Evolutionary conservation across 92 coral and sea anemone species (phyloP), one percentile per base, ranked within the genome.

Genomic region (Epizoanthus scotinus): DNA sequence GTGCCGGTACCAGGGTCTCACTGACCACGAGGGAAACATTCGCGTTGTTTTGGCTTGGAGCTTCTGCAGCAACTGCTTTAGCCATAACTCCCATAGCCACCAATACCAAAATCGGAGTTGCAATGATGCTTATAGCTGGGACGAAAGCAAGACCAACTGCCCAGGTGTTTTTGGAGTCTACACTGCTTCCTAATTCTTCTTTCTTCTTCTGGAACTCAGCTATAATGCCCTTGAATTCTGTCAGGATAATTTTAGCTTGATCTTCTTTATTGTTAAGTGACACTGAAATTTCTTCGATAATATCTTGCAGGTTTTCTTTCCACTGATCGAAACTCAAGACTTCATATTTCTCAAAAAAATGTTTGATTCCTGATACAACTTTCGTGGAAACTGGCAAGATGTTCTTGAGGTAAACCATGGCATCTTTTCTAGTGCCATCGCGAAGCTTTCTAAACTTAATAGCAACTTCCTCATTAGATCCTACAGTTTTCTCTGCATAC

Each of bases 341-440:
- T n/a, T 60, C 75, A 42, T 90, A 90, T n/a, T 79, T 60, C 84
- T 87, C 91, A 73, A 90, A 89, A 71, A 31, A 89, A 3, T 77
- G 88, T 38, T 75, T 83, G 26, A 86, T 78, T 53, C 72, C 58
- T 58, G 79, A 1, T 0, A 87, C 94, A 36, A 90, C 65, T 66
- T 75, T 84, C 73, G 57, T 47, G 74, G 88, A 87, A 0, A 87
- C 42, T 9, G 91, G 94, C 10, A 90, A 78, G 47, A 90, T 47
- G 61, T 73, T 66, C 52, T 83, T 78, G 0, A 87, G 67, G 78
- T 87, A 87, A 57, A 87, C 91, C 61, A 87, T 52, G 59, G 91
- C 91, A 77, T 90, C 91, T 47, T 84, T 80, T 28, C 84, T 84
- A n/a, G 94, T 87, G 38, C 81, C 86, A 66, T 91, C 94, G 19